Evolutionary conservation across 2,888 invertebrate species (phyloP).

Genomic region (Dynastes hyllus): DNA sequence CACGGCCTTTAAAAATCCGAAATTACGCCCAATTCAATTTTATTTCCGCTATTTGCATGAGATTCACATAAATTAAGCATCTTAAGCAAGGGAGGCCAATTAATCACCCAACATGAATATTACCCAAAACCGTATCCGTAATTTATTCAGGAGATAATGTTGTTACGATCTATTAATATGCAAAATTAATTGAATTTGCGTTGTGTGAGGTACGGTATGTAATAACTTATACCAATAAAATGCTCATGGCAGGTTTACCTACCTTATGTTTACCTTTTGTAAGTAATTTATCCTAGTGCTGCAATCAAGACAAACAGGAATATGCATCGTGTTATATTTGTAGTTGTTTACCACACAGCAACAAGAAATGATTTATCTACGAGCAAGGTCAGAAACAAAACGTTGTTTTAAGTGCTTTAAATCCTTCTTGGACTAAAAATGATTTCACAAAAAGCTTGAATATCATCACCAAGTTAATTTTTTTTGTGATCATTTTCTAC

Average conservation of each 20-base stretch:
- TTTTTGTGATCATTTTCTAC: no score
- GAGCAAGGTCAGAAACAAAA: no score
- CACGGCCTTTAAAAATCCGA: not conserved
- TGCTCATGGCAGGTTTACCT: slow-evolving; percentile 34
- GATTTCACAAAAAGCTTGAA: no score
- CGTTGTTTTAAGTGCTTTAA: no score
- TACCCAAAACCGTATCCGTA: slow-evolving; percentile 61
- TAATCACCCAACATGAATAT: slow-evolving; percentile 61
- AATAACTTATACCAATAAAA: slow-evolving; percentile 36
- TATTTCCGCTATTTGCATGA: slow-evolving; percentile 18
- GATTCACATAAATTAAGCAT: slow-evolving; percentile 35
- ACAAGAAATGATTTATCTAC: no score
- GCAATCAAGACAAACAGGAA: not conserved
- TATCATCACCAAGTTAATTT: no score
- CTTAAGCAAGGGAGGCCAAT: slow-evolving; percentile 17
- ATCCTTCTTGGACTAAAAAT: no score
- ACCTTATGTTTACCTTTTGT: slow-evolving; percentile 24
- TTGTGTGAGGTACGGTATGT: slow-evolving; percentile 25
- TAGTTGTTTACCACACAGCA: no score
- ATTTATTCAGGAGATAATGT: slow-evolving; percentile 50
- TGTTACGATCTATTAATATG: slow-evolving; percentile 52
- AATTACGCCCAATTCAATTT: slow-evolving; percentile 8
- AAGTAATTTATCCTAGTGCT: not conserved
- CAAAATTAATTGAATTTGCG: slow-evolving; percentile 52
- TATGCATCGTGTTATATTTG: not conserved